phyloP scores from a whole-genome alignment of 2,113 vertebrate genomes.

The Polypterus senegalus region DNA sequence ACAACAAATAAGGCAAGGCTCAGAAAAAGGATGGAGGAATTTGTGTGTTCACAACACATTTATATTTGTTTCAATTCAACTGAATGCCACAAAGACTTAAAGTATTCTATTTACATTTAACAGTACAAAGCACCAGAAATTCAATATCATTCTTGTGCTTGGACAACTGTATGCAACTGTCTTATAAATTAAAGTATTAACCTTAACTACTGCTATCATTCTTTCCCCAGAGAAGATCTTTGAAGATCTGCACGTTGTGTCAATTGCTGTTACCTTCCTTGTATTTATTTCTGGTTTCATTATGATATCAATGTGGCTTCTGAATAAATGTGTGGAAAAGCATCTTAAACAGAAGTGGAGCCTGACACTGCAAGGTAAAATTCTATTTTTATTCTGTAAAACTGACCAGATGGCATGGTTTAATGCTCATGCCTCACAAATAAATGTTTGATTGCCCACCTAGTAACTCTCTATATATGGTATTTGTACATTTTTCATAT shows the following conservation, averaged over 20 bases:
- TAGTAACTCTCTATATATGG: too few relatives aligned
- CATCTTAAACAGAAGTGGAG: constrained; percentile 38
- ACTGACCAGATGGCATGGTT: background rate
- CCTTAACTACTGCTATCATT: constrained; percentile 36
- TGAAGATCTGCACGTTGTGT: constrained; percentile 79
- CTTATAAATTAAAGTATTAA: constrained; percentile 15
- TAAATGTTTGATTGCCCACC: too few relatives aligned
- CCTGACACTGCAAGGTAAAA: constrained; percentile 58
- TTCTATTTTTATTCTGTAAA: background rate
- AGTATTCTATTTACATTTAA: too few relatives aligned
- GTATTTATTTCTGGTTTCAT: constrained; percentile 51
- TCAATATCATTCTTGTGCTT: constrained; percentile 6
- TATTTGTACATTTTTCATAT: too few relatives aligned
- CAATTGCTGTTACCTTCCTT: constrained; percentile 56
- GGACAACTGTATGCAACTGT: background rate
- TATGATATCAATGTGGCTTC: constrained; percentile 70
- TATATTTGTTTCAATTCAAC: too few relatives aligned
- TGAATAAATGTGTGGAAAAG: constrained; percentile 56
- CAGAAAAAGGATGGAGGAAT: too few relatives aligned
- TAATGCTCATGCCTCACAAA: too few relatives aligned
- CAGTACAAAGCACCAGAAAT: background rate
- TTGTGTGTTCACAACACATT: too few relatives aligned
- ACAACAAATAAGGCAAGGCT: too few relatives aligned
- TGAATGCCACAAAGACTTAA: too few relatives aligned
- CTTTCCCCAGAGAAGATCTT: constrained; percentile 63